Percentiles rank a stretch among this genome's conserved stretches.
Conservation (phyloP, 2,797 vertebrate species). For the Nannoperca obscura region DNA sequence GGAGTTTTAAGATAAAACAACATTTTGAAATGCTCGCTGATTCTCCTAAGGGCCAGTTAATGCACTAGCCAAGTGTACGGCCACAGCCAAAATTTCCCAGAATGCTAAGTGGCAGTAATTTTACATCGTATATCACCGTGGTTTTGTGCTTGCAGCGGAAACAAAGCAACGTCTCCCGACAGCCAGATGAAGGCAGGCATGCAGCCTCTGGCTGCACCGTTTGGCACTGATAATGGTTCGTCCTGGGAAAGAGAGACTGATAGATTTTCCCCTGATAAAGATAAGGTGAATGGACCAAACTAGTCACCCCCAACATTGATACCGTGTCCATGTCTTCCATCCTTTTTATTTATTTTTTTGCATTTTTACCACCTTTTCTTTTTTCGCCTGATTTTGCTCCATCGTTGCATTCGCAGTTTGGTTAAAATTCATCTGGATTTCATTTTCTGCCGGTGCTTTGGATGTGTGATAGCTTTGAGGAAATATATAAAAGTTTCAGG, state of each 20-base stretch:
- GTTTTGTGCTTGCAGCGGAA: slow-evolving; percentile 84
- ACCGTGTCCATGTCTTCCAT: slow-evolving; percentile 52
- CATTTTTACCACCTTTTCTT: slow-evolving; percentile 40
- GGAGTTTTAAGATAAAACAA: neutral
- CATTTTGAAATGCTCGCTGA: neutral
- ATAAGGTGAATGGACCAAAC: slow-evolving; percentile 82
- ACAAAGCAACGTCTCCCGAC: slow-evolving; percentile 78
- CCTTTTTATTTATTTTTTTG: slow-evolving; percentile 18
- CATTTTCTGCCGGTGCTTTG: slow-evolving; percentile 24
- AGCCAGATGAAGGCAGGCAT: slow-evolving; percentile 61
- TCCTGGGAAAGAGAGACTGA: slow-evolving; percentile 81
- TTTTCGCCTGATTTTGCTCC: slow-evolving; percentile 42
- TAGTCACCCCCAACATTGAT: slow-evolving; percentile 40
- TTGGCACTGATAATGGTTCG: slow-evolving; percentile 84
- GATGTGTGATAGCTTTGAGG: neutral
- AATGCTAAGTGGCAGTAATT: slow-evolving; percentile 17
- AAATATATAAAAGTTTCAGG: slow-evolving; percentile 6
- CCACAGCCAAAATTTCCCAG: neutral
- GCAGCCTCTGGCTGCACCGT: slow-evolving; percentile 81
- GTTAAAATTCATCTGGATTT: slow-evolving; percentile 28
- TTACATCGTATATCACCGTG: slow-evolving; percentile 65
- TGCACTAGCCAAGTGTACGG: neutral
- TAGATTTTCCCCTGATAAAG: slow-evolving; percentile 70
- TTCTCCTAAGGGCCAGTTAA: neutral
- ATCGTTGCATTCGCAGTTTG: slow-evolving; percentile 31